Evolutionary conservation across 1,140 invertebrate genomes (phyloP), one percentile per base, ranked within the genome.

Genomic region (Leptinotarsa texana): DNA sequence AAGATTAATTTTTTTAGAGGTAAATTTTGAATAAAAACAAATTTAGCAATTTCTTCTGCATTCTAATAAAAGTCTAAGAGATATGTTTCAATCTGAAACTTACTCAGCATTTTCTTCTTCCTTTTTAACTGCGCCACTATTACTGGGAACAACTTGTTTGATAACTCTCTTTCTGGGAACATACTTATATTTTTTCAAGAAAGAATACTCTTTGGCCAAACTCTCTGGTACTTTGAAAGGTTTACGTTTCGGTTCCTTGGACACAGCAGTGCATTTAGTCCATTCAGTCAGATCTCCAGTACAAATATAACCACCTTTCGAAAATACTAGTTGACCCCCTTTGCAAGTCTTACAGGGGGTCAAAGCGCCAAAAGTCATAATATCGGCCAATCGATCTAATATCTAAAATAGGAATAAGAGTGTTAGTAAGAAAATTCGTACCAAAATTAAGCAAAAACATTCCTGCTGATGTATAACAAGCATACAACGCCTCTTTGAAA

Each of bases 361-460:
- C 15, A 97, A 85, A 33, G 91, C 90, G 67, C 98, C 98, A 89
- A 99, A 98, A 4, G 91, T 89, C 89, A 99, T 92, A 42, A 90
- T 87, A 86, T 99, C 98, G 15, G 92, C 88, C 2, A 98, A 81
- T 72, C 87, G 86, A 86, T 98, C 94, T 62, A 95, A 84, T 48
- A 94, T 90, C 92, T 95, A 80, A 70, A 90, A 75, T 42, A 42
- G 33, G 2, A 42, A 42, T 42, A 1, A 33, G 33, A 42, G 33
- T 42, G 33, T 42, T 42, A 11, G 33, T 42, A 42, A 42, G 8
- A 42, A 42, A 42, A 42, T 42, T 42, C 33, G 27, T 33, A 33
- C 27, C 6, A 33, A 33, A 67, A 63, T 48, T 47, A 48, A 74
- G 70, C 48, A 74, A 68, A 62, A 72, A 57, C n/a, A 24, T 17